These are phyloP conservation scores for Homalodisca vitripennis DNA, from an alignment of 1,140 invertebrate genomes.

Conservation along the genomic window DNA sequence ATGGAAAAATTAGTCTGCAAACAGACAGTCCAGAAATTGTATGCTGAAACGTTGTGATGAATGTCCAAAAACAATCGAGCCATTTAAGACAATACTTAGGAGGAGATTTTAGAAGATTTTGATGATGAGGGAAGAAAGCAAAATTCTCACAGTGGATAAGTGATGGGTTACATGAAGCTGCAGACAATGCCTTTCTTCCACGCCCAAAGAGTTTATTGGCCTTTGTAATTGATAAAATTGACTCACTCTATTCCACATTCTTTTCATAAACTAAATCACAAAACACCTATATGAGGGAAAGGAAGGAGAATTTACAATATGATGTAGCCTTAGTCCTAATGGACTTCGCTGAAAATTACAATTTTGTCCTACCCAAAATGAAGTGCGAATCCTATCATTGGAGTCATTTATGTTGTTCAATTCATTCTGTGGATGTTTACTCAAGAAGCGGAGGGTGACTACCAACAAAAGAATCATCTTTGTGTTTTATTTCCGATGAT, in stretches of 20 bases:
- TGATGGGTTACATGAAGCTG: background rate
- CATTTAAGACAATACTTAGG: constrained; percentile 6
- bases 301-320: no score
- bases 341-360: no score
- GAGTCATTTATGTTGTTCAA: background rate
- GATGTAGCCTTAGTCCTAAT: no score
- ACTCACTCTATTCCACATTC: background rate
- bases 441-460: background rate
- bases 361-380: background rate
- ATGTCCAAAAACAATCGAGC: no score
- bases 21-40: constrained; percentile 15
- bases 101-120: no score
- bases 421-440: background rate
- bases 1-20: constrained; percentile 12
- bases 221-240: background rate
- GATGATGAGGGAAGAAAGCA: no score
- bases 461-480: background rate
- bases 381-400: background rate
- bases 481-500: background rate
- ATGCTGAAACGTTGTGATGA: no score
- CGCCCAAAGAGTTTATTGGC: background rate
- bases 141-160: constrained; percentile 5
- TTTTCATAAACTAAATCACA: background rate
- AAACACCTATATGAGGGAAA: no score
- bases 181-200: background rate